Percentiles rank a stretch among this genome's conserved stretches.
phyloP scores from a whole-genome alignment of 2,888 invertebrate genomes.

The Pheosia gnoma region DNA sequence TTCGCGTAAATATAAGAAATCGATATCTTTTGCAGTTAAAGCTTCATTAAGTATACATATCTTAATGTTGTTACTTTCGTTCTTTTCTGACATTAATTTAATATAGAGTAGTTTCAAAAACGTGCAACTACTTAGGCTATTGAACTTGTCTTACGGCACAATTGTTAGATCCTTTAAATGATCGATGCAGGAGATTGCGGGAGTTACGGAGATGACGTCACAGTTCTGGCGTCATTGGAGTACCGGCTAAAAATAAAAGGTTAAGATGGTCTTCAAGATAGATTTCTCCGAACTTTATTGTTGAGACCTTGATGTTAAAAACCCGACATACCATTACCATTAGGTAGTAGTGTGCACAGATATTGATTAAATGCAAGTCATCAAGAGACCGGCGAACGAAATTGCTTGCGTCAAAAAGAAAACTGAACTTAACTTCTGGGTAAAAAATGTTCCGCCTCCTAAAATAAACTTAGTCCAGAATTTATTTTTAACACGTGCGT shows the following conservation, averaged over 20 bases:
- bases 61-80: too few species aligned
- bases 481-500: too few species aligned
- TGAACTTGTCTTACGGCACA: neutral
- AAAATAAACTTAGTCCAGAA: too few species aligned
- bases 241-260: neutral
- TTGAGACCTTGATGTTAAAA: neutral
- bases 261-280: neutral
- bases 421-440: too few species aligned
- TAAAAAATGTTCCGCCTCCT: too few species aligned
- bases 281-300: slow-evolving; percentile 1
- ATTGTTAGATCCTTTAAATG: neutral
- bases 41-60: too few species aligned
- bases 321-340: neutral
- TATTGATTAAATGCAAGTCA: neutral
- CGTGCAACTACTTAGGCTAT: neutral
- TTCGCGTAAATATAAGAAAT: too few species aligned
- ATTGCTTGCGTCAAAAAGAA: too few species aligned
- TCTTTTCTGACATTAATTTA: too few species aligned
- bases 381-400: neutral
- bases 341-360: neutral
- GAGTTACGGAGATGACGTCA: slow-evolving; percentile 1
- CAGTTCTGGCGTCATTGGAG: neutral
- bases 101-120: too few species aligned
- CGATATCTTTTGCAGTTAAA: too few species aligned
- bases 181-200: neutral